These are phyloP conservation scores for Epizoanthus ramosus DNA, from an alignment of 92 coral and sea anemone genomes.

Conservation along the genomic window DNA sequence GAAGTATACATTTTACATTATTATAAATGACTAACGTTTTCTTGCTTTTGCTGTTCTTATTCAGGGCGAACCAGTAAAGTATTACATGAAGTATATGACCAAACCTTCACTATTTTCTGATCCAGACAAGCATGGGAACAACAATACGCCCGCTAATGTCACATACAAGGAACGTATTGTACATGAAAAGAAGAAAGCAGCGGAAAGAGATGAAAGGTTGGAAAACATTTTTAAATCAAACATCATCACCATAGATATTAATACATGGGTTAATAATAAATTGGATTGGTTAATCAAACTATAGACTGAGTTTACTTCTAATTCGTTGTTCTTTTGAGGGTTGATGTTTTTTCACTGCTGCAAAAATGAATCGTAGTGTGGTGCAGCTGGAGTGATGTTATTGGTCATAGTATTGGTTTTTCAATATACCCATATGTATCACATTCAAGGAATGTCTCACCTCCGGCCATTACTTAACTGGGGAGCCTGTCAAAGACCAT, in stretches of 20 bases:
- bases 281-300: too few relatives aligned
- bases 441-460: too few relatives aligned
- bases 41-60: not conserved
- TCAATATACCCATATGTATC: too few relatives aligned
- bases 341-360: too few relatives aligned
- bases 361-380: too few relatives aligned
- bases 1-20: not conserved
- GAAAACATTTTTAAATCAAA: not conserved
- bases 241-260: too few relatives aligned
- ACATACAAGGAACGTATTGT: slow-evolving; percentile 72
- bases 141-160: slow-evolving; percentile 13
- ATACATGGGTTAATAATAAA: not conserved
- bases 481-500: too few relatives aligned
- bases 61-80: slow-evolving; percentile 84
- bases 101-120: slow-evolving; percentile 85
- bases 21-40: not conserved
- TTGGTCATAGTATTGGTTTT: too few relatives aligned
- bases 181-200: slow-evolving; percentile 71
- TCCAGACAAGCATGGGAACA: slow-evolving; percentile 43
- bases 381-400: too few relatives aligned
- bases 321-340: too few relatives aligned
- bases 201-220: slow-evolving; percentile 92
- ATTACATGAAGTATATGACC: slow-evolving; percentile 86
- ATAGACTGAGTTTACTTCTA: too few relatives aligned
- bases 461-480: too few relatives aligned